Conservation (phyloP, 2,888 invertebrate species). For the Diloba caeruleocephala region DNA sequence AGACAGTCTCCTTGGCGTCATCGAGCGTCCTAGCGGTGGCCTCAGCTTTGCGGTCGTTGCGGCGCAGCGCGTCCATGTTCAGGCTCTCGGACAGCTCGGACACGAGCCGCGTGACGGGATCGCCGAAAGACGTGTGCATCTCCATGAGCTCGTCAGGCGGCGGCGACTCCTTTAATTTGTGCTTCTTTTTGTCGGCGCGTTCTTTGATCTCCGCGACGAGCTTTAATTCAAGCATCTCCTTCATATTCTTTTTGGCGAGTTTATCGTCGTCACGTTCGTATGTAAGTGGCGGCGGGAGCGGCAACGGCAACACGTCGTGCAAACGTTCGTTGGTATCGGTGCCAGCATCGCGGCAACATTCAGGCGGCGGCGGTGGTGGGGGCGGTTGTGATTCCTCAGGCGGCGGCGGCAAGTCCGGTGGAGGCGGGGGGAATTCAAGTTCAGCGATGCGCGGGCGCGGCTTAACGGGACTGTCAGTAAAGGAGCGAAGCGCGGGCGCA, state of each 20-base stretch:
- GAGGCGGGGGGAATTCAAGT: slow-evolving; percentile 96
- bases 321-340: slow-evolving; percentile 72
- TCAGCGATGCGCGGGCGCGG: slow-evolving; percentile 94
- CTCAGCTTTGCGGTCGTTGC: slow-evolving; percentile 66
- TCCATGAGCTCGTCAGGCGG: slow-evolving; percentile 67
- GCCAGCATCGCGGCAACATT: slow-evolving; percentile 90
- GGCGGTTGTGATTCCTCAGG: slow-evolving; percentile 90
- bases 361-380: slow-evolving; percentile 86
- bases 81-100: slow-evolving; percentile 96
- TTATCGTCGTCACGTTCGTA: slow-evolving; percentile 76
- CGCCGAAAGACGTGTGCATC: slow-evolving; percentile 83
- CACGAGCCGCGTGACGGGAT: slow-evolving; percentile 94
- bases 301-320: slow-evolving; percentile 83
- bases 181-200: slow-evolving; percentile 91
- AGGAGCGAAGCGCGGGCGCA: slow-evolving; percentile 84
- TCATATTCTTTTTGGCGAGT: slow-evolving; percentile 89
- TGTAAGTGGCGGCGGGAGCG: slow-evolving; percentile 85
- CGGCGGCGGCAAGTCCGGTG: slow-evolving; percentile 94
- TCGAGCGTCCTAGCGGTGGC: slow-evolving; percentile 43
- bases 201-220: slow-evolving; percentile 95
- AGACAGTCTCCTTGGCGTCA: slow-evolving; percentile 66
- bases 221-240: slow-evolving; percentile 95
- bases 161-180: slow-evolving; percentile 87
- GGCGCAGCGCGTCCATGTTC: slow-evolving; percentile 89
- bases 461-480: slow-evolving; percentile 92